These are phyloP conservation scores for Octomys mimax DNA, from an alignment of 2,797 vertebrate species.

Conservation along the genomic window DNA sequence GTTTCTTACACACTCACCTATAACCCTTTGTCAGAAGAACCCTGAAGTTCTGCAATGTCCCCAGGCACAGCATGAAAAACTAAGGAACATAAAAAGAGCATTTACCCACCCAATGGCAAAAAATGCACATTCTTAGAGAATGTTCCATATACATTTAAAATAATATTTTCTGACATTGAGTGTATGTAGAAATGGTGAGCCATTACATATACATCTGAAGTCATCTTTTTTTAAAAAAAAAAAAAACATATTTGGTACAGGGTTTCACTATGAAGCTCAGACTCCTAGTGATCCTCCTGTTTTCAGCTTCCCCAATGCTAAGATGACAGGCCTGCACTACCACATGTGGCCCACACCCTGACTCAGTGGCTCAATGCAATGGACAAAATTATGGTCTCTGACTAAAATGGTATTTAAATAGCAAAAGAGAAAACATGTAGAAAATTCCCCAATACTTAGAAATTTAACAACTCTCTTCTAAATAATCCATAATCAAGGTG, in stretches of 20 bases:
- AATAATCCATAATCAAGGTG: not conserved
- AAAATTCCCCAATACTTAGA: not conserved
- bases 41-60: not conserved
- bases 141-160: not conserved
- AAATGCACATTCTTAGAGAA: no score
- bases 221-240: no score
- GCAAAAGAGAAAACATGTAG: not conserved
- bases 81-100: not conserved
- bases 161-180: not conserved
- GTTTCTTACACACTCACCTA: not conserved
- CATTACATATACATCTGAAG: not conserved
- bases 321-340: no score
- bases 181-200: not conserved
- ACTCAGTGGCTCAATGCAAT: no score
- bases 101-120: not conserved
- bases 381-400: not conserved
- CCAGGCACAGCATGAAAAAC: not conserved
- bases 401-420: not conserved
- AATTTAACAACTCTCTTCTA: not conserved
- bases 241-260: no score
- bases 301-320: no score
- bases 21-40: not conserved
- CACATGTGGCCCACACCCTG: no score
- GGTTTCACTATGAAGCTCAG: no score
- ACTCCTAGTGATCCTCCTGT: no score